Base-by-base conservation (phyloP, 2,797 vertebrate species). In the Sebastes diaconus region DNA sequence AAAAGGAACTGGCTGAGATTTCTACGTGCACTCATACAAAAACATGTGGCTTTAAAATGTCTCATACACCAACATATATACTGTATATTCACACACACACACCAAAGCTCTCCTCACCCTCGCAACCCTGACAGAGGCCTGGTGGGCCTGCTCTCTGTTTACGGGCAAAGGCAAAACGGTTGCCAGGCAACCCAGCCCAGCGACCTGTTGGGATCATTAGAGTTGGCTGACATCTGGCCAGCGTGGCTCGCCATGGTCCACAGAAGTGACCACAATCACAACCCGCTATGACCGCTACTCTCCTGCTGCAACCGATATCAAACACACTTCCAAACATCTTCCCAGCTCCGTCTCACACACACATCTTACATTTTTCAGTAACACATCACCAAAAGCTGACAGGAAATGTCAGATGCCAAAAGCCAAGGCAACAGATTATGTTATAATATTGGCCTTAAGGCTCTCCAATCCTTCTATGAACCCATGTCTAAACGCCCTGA, bases 151-250 rank as follows among this genome's bases (percentile, higher is more conserved):
- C 87, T 84, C 86, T 92, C 89, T 93, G 94, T 94, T 95, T 93
- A 95, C 89, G 90, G 93, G 91, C 87, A 80, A 88, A 90, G 87
- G 91, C 86, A 92, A 93, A 93, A 86, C 25, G 36, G 94, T 96
- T 96, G 94, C 95, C 90, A 90, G 79, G 91, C 94, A 95, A 95
- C 95, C 90, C 65, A 79, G 85, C 79, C 87, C 88, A 75, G 84
- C 84, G 92, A 95, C 94, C 93, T 90, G 83, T 93, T 80, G 91
- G 92, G 93, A 94, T 95, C 94, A 89, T 94, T 92, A 94, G 79
- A 94, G 93, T 94, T 90, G 79, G 87, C 89, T 86, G 90, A 95
- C 94, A 95, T 95, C 94, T 94, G 95, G 93, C 87, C 92, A 83
- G 82, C 84, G 39, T 68, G 79, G 85, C 92, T 90, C 87, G 78